A percentile compares a stretch with the other conserved stretches of the same genome.
Conservation (phyloP, 2,888 invertebrate species). For the Orchesella flavescens region DNA sequence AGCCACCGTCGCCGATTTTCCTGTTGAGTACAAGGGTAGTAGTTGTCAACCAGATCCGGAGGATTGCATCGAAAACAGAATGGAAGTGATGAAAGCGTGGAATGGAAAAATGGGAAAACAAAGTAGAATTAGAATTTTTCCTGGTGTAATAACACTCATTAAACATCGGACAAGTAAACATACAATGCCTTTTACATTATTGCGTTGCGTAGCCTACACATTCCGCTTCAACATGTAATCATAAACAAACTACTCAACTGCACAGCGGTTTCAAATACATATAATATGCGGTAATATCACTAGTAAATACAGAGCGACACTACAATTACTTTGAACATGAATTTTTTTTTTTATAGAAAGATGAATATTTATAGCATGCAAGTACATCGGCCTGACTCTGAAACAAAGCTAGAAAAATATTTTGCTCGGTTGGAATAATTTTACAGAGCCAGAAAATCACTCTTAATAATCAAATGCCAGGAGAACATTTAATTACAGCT, state of each 20-base stretch:
- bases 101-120: slow-evolving; percentile 38
- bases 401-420: no score
- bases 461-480: no score
- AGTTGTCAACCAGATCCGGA: neutral
- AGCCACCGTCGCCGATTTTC: slow-evolving; percentile 71
- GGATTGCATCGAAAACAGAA: no score
- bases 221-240: slow-evolving; percentile 3
- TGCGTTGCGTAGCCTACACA: slow-evolving; percentile 14
- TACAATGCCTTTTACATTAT: neutral
- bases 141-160: neutral
- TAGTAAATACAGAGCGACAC: neutral
- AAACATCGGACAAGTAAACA: neutral
- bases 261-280: neutral
- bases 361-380: neutral
- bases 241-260: neutral
- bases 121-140: slow-evolving; percentile 54
- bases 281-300: neutral
- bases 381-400: no score
- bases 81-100: slow-evolving; percentile 27
- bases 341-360: neutral
- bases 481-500: slow-evolving; percentile 13
- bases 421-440: no score
- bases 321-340: neutral
- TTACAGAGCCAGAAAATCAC: no score
- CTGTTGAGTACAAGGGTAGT: slow-evolving; percentile 46